Percentiles rank a stretch among this genome's conserved stretches.
phyloP scores from a whole-genome alignment of 1,140 invertebrate genomes.

The Radopholus similis region DNA sequence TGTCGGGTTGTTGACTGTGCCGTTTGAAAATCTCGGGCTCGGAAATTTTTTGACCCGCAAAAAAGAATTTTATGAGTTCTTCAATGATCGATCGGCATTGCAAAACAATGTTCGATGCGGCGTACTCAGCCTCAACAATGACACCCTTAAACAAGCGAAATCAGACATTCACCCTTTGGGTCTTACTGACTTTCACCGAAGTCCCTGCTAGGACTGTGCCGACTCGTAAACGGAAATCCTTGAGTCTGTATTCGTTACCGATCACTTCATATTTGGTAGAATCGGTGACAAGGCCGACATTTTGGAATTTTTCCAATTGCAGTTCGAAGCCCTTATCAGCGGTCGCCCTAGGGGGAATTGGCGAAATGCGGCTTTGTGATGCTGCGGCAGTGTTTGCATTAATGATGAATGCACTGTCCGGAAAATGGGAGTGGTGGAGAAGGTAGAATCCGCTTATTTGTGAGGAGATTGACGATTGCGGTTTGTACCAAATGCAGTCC shows the following conservation, averaged over 20 bases:
- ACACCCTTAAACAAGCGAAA: slow-evolving; percentile 27
- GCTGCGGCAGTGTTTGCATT: background rate
- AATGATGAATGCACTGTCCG: slow-evolving; percentile 37
- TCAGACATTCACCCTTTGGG: slow-evolving; percentile 25
- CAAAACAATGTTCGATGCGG: slow-evolving; percentile 29
- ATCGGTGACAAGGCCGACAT: slow-evolving; percentile 31
- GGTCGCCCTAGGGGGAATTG: slow-evolving; percentile 26
- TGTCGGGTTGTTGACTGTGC: slow-evolving; percentile 22
- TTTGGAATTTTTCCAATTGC: slow-evolving; percentile 37
- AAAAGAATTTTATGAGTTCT: slow-evolving; percentile 34
- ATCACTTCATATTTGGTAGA: slow-evolving; percentile 29
- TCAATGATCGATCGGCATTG: slow-evolving; percentile 24
- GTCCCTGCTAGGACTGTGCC: slow-evolving; percentile 32
- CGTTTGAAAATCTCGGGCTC: slow-evolving; percentile 23
- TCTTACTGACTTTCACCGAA: slow-evolving; percentile 29
- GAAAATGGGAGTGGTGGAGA: slow-evolving; percentile 36
- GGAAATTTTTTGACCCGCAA: slow-evolving; percentile 28
- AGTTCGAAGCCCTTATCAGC: slow-evolving; percentile 39
- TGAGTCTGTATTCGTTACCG: slow-evolving; percentile 36
- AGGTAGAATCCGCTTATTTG: slow-evolving; percentile 40
- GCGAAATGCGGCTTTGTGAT: slow-evolving; percentile 6
- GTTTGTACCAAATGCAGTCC: slow-evolving; percentile 26
- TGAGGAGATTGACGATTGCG: slow-evolving; percentile 1
- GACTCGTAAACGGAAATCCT: slow-evolving; percentile 41
- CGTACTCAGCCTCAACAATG: slow-evolving; percentile 40